Evolutionary conservation across 1,140 invertebrate species (phyloP).

Genomic region (Aphelinus atriplicis): DNA sequence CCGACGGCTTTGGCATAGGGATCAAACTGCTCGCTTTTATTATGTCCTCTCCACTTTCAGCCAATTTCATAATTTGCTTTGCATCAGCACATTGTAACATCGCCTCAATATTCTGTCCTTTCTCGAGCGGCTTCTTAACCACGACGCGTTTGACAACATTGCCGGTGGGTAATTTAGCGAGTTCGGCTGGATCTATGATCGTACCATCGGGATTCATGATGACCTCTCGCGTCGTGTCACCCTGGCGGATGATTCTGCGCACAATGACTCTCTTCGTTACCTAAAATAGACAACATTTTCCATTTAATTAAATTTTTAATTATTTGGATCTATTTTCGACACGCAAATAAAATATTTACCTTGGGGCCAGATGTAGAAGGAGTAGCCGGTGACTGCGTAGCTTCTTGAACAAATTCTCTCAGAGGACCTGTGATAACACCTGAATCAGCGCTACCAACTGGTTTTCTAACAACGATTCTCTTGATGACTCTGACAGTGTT

Average conservation of each 20-base stretch:
- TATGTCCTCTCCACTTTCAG: slow-evolving; percentile 27
- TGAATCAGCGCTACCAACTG: slow-evolving; percentile 41
- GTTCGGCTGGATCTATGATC: slow-evolving; percentile 60
- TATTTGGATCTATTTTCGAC: background rate
- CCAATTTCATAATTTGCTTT: slow-evolving; percentile 22
- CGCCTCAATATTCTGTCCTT: slow-evolving; percentile 50
- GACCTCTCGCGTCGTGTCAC: slow-evolving; percentile 60
- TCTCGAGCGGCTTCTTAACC: slow-evolving; percentile 59
- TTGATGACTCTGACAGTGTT: slow-evolving; percentile 63
- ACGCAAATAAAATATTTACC: slow-evolving; percentile 2
- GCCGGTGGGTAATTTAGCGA: slow-evolving; percentile 61
- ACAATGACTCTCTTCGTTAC: slow-evolving; percentile 61
- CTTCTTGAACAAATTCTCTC: slow-evolving; percentile 38
- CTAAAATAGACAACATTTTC: slow-evolving; percentile 6
- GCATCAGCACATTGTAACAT: slow-evolving; percentile 50
- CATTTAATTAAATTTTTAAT: background rate
- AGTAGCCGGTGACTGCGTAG: slow-evolving; percentile 5
- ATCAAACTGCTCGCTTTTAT: background rate
- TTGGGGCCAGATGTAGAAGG: slow-evolving; percentile 47
- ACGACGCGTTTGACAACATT: slow-evolving; percentile 65
- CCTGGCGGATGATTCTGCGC: slow-evolving; percentile 62
- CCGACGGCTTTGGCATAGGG: slow-evolving; percentile 1
- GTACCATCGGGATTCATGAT: slow-evolving; percentile 65
- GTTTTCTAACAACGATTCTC: slow-evolving; percentile 59
- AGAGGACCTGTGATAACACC: background rate